A percentile compares a stretch with the other conserved stretches of the same genome.
phyloP scores from a whole-genome alignment of 2,888 invertebrate species.

The Pasiphila rectangulata region DNA sequence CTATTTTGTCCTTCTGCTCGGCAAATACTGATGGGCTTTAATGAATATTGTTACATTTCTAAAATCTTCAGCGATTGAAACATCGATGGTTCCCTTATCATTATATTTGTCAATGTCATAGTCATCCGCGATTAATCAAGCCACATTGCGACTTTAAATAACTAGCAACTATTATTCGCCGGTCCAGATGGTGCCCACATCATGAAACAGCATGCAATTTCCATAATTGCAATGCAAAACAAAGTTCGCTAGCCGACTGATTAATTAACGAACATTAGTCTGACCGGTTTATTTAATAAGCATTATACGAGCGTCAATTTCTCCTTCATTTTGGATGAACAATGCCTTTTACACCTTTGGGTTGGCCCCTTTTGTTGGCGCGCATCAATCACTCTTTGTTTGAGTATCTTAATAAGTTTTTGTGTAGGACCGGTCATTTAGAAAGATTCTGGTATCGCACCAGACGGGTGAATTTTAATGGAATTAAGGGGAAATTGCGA shows the following conservation, averaged over 20 bases:
- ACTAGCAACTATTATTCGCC: background rate
- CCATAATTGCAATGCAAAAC: constrained; percentile 43
- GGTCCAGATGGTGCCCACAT: constrained; percentile 13
- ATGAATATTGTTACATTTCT: no score
- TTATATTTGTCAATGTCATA: constrained; percentile 1
- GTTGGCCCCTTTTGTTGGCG: constrained; percentile 56
- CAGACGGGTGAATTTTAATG: constrained; percentile 57
- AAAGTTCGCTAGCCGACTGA: constrained; percentile 53
- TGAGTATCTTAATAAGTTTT: constrained; percentile 78
- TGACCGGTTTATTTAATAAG: constrained; percentile 71
- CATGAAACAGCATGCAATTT: constrained; percentile 32
- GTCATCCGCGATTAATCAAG: background rate
- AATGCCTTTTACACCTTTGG: constrained; percentile 51
- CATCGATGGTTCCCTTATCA: no score
- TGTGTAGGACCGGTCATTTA: constrained; percentile 74
- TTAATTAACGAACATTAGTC: constrained; percentile 67
- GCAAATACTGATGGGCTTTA: no score
- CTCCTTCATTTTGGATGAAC: constrained; percentile 53
- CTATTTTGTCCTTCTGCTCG: no score
- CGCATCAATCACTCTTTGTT: constrained; percentile 78
- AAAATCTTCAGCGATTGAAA: no score
- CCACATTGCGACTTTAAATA: background rate
- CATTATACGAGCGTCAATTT: constrained; percentile 51
- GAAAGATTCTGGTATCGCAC: constrained; percentile 67
- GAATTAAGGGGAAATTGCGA: constrained; percentile 47